Evolutionary conservation across 1,140 invertebrate genomes (phyloP).

Genomic region (Ostrea denselamellosa): DNA sequence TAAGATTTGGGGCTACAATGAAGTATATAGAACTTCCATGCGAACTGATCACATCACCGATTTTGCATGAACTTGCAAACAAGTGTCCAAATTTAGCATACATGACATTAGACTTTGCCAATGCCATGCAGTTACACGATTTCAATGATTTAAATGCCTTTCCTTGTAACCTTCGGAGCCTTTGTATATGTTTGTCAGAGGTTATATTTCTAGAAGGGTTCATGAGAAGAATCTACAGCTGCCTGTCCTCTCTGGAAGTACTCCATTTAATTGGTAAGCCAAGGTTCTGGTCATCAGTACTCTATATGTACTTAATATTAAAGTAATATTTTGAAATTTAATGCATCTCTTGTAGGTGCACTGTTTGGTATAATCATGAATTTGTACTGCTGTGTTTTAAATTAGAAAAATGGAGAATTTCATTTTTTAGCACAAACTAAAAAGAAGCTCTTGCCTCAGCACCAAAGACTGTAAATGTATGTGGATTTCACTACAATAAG

Average conservation of each 20-base stretch:
- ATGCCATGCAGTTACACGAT: slow-evolving; percentile 98
- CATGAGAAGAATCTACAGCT: slow-evolving; percentile 99
- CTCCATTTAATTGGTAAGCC: slow-evolving; percentile 95
- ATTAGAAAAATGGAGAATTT: too few species aligned
- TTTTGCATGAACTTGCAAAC: slow-evolving; percentile 96
- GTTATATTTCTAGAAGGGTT: slow-evolving; percentile 99
- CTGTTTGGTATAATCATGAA: too few species aligned
- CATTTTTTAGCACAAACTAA: too few species aligned
- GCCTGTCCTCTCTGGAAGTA: slow-evolving; percentile 99
- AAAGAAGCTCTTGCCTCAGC: too few species aligned
- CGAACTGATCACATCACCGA: slow-evolving; percentile 98
- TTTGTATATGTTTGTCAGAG: slow-evolving; percentile 98
- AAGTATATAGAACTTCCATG: slow-evolving; percentile 92
- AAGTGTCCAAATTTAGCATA: slow-evolving; percentile 99
- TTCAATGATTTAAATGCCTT: slow-evolving; percentile 99
- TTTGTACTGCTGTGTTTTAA: too few species aligned
- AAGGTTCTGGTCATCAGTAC: neutral
- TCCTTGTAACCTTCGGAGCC: slow-evolving; percentile 96
- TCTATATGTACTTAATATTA: neutral
- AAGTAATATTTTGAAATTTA: neutral
- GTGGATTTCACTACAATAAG: too few species aligned
- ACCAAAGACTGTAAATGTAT: too few species aligned
- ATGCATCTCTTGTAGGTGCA: too few species aligned
- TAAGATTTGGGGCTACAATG: slow-evolving; percentile 91
- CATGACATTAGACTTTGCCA: slow-evolving; percentile 98